A percentile compares a stretch with the other conserved stretches of the same genome.
Conservation (phyloP, 2,888 invertebrate genomes). For the Synanthedon formicaeformis region DNA sequence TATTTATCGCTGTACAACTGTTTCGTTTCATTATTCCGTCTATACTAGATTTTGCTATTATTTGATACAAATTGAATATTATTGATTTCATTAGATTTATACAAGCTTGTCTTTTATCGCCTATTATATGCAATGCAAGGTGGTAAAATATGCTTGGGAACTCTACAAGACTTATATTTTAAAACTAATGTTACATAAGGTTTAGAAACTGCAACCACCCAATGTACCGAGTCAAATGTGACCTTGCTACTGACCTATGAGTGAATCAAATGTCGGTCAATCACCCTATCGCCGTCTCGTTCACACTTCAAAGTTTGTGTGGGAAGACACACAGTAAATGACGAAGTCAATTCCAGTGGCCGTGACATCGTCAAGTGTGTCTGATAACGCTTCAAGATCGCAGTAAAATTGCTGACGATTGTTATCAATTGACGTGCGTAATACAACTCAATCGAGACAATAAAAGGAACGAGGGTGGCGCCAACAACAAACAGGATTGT, state of each 20-base stretch:
- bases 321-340: not conserved
- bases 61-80: no score
- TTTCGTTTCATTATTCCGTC: no score
- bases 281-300: not conserved
- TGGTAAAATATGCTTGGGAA: no score
- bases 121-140: no score
- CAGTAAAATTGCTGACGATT: slow-evolving; percentile 27
- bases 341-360: slow-evolving; percentile 3
- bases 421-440: slow-evolving; percentile 29
- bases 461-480: slow-evolving; percentile 1
- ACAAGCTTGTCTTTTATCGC: no score
- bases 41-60: no score
- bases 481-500: not conserved
- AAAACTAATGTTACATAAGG: no score
- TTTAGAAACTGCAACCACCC: no score
- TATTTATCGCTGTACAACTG: no score
- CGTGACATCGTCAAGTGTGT: slow-evolving; percentile 2
- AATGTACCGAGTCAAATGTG: not conserved
- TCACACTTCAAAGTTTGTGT: not conserved
- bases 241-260: not conserved
- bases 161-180: no score
- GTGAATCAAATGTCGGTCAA: not conserved
- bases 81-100: no score
- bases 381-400: slow-evolving; percentile 29
- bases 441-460: slow-evolving; percentile 11